These are phyloP conservation scores for Andrena cerasifolii DNA, from an alignment of 1,140 invertebrate species.

Conservation along the genomic window DNA sequence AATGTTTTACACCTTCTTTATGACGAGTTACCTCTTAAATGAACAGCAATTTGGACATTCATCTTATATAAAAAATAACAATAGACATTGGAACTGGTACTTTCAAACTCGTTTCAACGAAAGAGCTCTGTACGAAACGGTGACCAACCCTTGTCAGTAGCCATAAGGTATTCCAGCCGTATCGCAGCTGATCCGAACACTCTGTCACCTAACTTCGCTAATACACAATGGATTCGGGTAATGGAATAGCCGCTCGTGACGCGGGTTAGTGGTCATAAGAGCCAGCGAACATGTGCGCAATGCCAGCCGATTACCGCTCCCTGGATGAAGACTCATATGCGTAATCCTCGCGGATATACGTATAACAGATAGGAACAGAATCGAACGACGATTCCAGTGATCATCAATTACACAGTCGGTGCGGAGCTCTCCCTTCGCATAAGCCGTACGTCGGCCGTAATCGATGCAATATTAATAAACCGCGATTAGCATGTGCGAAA, in stretches of 20 bases:
- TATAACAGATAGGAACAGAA: slow-evolving; percentile 52
- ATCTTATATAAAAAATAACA: too few species aligned
- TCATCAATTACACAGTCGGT: slow-evolving; percentile 56
- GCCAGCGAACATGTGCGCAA: slow-evolving; percentile 55
- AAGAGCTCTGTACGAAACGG: background rate
- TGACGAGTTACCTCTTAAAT: too few species aligned
- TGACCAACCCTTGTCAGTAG: background rate
- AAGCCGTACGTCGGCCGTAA: slow-evolving; percentile 57
- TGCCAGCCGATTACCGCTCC: slow-evolving; percentile 32
- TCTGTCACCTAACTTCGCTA: slow-evolving; percentile 26
- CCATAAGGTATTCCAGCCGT: too few species aligned
- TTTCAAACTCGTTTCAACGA: too few species aligned
- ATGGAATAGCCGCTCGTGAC: slow-evolving; percentile 3
- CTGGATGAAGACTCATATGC: slow-evolving; percentile 56
- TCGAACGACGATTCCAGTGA: slow-evolving; percentile 44
- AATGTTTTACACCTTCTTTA: too few species aligned
- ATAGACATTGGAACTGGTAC: too few species aligned
- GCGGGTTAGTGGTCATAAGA: slow-evolving; percentile 51
- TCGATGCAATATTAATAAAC: slow-evolving; percentile 70
- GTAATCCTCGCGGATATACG: slow-evolving; percentile 69
- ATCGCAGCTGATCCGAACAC: slow-evolving; percentile 30
- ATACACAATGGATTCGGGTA: slow-evolving; percentile 30
- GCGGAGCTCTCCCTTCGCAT: slow-evolving; percentile 31
- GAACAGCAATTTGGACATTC: too few species aligned
- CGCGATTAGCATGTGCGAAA: slow-evolving; percentile 68